Base-by-base conservation (phyloP, 2,797 vertebrate species). In the Anniella stebbinsi region DNA sequence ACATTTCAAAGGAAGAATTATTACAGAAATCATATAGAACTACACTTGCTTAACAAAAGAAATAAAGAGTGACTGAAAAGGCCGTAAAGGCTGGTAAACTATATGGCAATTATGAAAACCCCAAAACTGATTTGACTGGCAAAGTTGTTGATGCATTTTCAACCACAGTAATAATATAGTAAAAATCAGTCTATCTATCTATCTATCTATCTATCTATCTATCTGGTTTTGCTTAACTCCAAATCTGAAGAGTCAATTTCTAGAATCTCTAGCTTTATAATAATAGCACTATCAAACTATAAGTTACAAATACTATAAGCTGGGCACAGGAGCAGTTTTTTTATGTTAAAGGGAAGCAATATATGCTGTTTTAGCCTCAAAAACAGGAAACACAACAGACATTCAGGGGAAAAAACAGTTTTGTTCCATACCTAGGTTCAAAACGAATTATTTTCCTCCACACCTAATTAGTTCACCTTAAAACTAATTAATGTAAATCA, bases 221-320 rank as follows among this genome's bases (percentile, higher is more conserved):
- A 15, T 9, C 18, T 2, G 7, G 21, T 36, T 30, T 57, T 73
- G 23, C 1, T 54, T 76, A 18, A 67, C 11, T 2, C 23, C 51
- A 73, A 75, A 91, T 88, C 89, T 91, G 88, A 92, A 92, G 91
- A 45, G 92, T 23, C 87, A 90, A 82, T 81, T 77, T 38, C 86
- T 89, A 90, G 0, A 51, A 13, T 33, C 21, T 33, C 36, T 41
- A 9, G 9, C 18, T 80, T 54, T 36, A 54, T 8, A 38, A 57
- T 38, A 70, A 75, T 36, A 57, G 23, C 72, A 73, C 7, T 57
- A 28, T 13, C 48, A 12, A 36, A 72, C 11, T 12, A 36, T 73
- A 57, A 57, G 51, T 57, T 57, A 72, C 25, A n/a, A 25, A 25
- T 63, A 57, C 11, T 48, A 33, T 67, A 21, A 4, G 21, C 25